Conservation (phyloP, 2,113 vertebrate genomes). For the Myotis yumanensis region DNA sequence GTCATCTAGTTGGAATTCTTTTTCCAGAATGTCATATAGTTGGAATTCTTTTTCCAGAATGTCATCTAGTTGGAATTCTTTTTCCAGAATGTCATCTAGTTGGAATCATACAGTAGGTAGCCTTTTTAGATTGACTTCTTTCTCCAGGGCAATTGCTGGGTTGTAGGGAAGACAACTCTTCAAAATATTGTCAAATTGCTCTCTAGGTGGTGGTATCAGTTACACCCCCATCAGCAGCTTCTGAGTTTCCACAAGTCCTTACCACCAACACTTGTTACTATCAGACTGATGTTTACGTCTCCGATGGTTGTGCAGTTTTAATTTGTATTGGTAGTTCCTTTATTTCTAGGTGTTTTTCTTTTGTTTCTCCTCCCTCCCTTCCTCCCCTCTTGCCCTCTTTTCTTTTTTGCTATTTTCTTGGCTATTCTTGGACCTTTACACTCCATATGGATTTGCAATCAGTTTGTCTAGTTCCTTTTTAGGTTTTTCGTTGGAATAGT, state of each 20-base stretch:
- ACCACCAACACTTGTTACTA: background rate
- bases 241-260: background rate
- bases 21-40: too few species aligned
- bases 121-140: too few species aligned
- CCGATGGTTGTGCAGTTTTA: too few species aligned
- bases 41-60: too few species aligned
- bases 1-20: too few species aligned
- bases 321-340: background rate
- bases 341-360: background rate
- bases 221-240: background rate
- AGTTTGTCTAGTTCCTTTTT: background rate
- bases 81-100: too few species aligned
- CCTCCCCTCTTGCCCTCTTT: too few species aligned
- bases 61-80: too few species aligned
- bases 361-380: background rate
- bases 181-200: background rate
- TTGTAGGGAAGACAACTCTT: background rate
- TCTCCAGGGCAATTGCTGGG: background rate
- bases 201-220: background rate
- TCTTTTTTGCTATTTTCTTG: background rate
- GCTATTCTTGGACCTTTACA: background rate
- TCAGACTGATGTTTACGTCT: background rate
- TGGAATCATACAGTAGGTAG: too few species aligned
- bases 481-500: background rate
- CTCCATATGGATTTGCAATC: constrained; percentile 10